These are phyloP conservation scores for Cantharis flavilabris DNA, from an alignment of 2,888 invertebrate genomes.

Conservation along the genomic window DNA sequence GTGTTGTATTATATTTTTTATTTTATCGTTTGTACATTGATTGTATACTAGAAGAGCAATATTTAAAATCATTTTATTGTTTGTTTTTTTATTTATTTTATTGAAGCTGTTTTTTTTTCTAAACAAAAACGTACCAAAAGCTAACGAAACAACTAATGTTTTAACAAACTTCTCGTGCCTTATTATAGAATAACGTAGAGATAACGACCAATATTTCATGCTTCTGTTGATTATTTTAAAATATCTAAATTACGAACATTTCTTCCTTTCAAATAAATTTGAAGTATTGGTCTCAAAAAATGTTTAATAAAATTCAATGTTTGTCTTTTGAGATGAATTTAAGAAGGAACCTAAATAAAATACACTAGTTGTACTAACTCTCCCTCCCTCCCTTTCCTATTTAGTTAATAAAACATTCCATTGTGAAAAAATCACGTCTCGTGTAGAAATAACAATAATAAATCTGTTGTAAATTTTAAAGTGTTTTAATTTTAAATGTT, in stretches of 20 bases:
- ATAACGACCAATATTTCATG: constrained; percentile 1
- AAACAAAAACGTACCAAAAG: background rate
- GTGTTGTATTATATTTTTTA: constrained; percentile 18
- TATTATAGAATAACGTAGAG: constrained; percentile 1
- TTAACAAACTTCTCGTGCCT: constrained; percentile 1
- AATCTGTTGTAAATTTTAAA: constrained; percentile 11
- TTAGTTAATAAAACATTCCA: constrained; percentile 19
- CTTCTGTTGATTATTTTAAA: background rate
- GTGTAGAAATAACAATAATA: constrained; percentile 17
- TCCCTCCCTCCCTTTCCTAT: background rate
- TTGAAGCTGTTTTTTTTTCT: background rate
- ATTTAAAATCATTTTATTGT: background rate
- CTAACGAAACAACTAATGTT: background rate
- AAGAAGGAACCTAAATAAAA: background rate
- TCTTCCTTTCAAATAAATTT: background rate
- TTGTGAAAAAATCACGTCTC: constrained; percentile 18
- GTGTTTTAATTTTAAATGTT: background rate
- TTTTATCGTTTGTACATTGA: constrained; percentile 7
- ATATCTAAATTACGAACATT: background rate
- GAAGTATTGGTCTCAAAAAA: background rate
- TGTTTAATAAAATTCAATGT: background rate
- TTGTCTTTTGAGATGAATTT: background rate
- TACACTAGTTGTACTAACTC: constrained; percentile 3
- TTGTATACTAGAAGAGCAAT: background rate
- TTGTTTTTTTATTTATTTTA: background rate